Percentiles rank a stretch among this genome's conserved stretches.
Conservation (phyloP, 1,140 invertebrate genomes). For the Neodiprion lecontei region DNA sequence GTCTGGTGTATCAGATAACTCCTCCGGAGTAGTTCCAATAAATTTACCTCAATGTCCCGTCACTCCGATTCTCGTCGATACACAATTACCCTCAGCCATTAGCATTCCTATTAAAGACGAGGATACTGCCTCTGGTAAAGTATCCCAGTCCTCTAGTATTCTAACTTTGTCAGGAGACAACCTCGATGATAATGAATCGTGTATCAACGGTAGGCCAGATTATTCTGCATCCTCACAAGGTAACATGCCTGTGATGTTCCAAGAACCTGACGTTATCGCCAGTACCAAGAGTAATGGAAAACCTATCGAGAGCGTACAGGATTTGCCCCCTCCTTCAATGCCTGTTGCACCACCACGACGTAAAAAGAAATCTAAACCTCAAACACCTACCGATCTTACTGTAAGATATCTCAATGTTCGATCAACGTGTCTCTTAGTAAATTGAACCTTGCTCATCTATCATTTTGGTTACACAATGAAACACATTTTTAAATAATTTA, state of each 20-base stretch:
- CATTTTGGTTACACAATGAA: constrained; percentile 6
- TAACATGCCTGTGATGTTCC: constrained; percentile 60
- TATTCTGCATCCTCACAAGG: constrained; percentile 41
- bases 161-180: constrained; percentile 52
- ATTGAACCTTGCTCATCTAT: constrained; percentile 18
- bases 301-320: constrained; percentile 34
- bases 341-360: constrained; percentile 84
- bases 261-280: constrained; percentile 92
- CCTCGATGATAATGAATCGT: constrained; percentile 48
- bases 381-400: constrained; percentile 60
- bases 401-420: constrained; percentile 44
- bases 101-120: constrained; percentile 56
- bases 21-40: constrained; percentile 51
- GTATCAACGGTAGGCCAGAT: constrained; percentile 44
- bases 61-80: constrained; percentile 45
- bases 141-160: constrained; percentile 56
- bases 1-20: constrained; percentile 67
- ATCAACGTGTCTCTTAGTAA: constrained; percentile 16
- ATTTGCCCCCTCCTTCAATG: constrained; percentile 33
- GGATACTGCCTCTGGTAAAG: constrained; percentile 52
- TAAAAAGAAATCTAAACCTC: constrained; percentile 75
- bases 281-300: constrained; percentile 80
- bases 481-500: constrained; percentile 37
- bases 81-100: constrained; percentile 46
- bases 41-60: constrained; percentile 38